phyloP scores from a whole-genome alignment of 2,113 vertebrate species.

The Saccopteryx leptura region DNA sequence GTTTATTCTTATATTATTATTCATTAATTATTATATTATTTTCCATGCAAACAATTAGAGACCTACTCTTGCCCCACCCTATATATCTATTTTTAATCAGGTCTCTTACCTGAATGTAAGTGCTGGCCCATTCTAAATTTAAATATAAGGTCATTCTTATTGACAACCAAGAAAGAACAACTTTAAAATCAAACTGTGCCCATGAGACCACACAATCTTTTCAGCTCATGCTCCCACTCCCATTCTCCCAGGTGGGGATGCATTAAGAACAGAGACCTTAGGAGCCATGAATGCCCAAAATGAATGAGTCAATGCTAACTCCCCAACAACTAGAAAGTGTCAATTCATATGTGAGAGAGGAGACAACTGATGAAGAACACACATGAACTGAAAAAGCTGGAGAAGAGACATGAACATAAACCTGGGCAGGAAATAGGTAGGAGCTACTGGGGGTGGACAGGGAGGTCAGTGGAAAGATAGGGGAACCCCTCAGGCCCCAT shows the following conservation, averaged over 20 bases:
- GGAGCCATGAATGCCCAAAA: background rate
- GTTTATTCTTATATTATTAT: no score
- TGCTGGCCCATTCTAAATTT: background rate
- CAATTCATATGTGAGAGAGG: fast-evolving
- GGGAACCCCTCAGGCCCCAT: background rate
- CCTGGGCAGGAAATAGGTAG: background rate
- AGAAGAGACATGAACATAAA: background rate
- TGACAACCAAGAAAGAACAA: background rate
- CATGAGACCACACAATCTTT: background rate
- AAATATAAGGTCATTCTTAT: slow-evolving; percentile 4
- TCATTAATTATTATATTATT: no score
- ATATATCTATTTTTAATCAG: background rate
- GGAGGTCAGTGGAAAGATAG: background rate
- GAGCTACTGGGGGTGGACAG: fast-evolving
- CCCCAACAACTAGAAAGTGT: background rate
- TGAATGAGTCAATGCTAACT: background rate
- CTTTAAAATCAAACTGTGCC: background rate
- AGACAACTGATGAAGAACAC: background rate
- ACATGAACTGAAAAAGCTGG: no score
- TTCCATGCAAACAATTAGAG: no score
- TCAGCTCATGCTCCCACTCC: background rate
- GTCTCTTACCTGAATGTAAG: background rate
- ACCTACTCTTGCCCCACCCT: no score
- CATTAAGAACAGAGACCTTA: background rate
- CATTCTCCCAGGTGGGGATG: background rate